phyloP scores from a whole-genome alignment of 2,113 vertebrate genomes.

The Podarcis muralis region DNA sequence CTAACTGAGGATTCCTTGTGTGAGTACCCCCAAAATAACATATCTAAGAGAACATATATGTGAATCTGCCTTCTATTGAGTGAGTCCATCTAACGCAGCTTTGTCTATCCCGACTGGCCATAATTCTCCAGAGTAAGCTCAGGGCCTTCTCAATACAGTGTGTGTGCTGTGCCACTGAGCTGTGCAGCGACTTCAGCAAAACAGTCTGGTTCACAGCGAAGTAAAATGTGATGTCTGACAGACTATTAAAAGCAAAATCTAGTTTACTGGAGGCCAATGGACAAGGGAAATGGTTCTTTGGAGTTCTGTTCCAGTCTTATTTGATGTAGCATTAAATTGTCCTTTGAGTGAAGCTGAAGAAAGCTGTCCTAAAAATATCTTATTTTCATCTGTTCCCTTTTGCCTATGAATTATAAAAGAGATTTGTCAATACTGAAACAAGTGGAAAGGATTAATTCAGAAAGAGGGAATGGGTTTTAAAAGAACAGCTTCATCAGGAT shows the following conservation, averaged over 20 bases:
- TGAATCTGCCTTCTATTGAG: background rate
- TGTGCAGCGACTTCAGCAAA: constrained; percentile 51
- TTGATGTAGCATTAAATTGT: constrained; percentile 67
- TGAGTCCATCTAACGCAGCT: background rate
- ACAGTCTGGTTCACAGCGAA: constrained; percentile 61
- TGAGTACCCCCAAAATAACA: background rate
- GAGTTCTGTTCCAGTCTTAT: constrained; percentile 55
- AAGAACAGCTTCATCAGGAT: constrained; percentile 70
- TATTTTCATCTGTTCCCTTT: constrained; percentile 68
- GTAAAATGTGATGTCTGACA: constrained; percentile 61
- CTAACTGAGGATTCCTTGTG: background rate
- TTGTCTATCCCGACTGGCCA: background rate
- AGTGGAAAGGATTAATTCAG: constrained; percentile 66
- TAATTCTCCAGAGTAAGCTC: background rate
- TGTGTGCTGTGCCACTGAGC: background rate
- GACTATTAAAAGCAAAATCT: constrained; percentile 70
- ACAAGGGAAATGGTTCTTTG: constrained; percentile 57
- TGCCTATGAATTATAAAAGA: constrained; percentile 71
- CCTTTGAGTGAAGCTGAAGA: constrained; percentile 61
- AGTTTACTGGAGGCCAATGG: constrained; percentile 62
- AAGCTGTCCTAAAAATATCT: constrained; percentile 60
- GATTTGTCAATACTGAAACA: constrained; percentile 71
- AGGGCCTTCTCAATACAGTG: background rate
- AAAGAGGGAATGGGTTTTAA: constrained; percentile 58
- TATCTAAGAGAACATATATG: background rate